These are phyloP conservation scores for Passer montanus DNA, from an alignment of 2,113 vertebrate species.

Conservation along the genomic window DNA sequence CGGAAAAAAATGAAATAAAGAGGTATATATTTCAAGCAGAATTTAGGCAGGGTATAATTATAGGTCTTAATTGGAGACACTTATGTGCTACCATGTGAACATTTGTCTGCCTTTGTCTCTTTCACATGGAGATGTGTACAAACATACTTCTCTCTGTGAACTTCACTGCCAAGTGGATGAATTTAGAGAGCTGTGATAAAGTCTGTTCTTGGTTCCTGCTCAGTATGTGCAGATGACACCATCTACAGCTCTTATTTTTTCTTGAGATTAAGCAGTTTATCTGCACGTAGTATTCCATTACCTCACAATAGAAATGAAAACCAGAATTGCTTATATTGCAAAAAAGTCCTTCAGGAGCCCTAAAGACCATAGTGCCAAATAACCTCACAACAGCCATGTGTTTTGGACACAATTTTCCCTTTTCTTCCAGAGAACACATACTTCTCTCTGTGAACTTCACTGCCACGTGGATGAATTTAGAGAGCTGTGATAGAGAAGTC, in stretches of 20 bases:
- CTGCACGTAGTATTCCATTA: not conserved
- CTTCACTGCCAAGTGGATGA: fast-evolving
- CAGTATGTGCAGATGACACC: not conserved
- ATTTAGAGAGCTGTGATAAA: not conserved
- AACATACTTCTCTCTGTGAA: not conserved
- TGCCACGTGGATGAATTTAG: not conserved
- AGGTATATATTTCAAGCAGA: not conserved
- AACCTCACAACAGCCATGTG: not conserved
- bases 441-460: not conserved
- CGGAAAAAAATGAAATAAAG: not conserved
- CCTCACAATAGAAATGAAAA: not conserved
- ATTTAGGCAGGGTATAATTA: not conserved
- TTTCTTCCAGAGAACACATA: not conserved
- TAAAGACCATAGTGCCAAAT: not conserved
- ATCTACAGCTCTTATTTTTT: not conserved
- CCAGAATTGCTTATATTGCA: not conserved
- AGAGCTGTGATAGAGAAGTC: not conserved
- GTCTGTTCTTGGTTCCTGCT: not conserved
- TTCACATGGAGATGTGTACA: too few species aligned
- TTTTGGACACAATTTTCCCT: not conserved
- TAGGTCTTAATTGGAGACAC: not conserved
- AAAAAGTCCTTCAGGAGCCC: not conserved
- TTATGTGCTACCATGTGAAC: too few species aligned
- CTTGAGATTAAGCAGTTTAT: not conserved
- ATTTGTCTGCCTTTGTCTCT: not conserved